Evolutionary conservation across 2,888 invertebrate species (phyloP).

Genomic region (Rotaria socialis): DNA sequence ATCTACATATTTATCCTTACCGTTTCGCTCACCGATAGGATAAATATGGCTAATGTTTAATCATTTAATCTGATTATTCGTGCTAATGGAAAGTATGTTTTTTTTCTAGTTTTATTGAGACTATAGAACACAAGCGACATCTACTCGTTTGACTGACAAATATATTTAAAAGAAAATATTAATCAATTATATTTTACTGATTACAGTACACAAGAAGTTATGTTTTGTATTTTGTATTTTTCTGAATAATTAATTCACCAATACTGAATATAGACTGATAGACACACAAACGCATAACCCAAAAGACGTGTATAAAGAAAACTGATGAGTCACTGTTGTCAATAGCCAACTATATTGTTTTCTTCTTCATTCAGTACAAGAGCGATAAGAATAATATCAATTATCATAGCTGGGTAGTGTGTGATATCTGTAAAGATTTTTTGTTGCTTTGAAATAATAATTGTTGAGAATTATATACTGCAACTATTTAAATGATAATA

Average conservation of each 20-base stretch:
- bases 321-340: not conserved
- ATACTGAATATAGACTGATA: not conserved
- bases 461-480: no score
- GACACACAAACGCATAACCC: no score
- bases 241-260: not conserved
- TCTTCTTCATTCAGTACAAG: not conserved
- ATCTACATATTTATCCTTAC: no score
- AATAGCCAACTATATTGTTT: constrained; percentile 8
- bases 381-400: constrained; percentile 6
- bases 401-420: not conserved
- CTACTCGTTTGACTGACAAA: not conserved
- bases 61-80: no score
- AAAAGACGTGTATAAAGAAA: not conserved
- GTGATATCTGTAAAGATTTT: not conserved
- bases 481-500: no score
- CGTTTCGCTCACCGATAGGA: no score
- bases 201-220: not conserved
- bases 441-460: not conserved
- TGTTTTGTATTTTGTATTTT: not conserved
- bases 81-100: no score
- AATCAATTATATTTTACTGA: not conserved
- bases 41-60: no score
- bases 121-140: not conserved
- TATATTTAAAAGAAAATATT: not conserved
- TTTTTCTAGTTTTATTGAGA: no score